Evolutionary conservation across 2,797 vertebrate genomes (phyloP), one percentile per base, ranked within the genome.

Genomic region (Rachycentron canadum): DNA sequence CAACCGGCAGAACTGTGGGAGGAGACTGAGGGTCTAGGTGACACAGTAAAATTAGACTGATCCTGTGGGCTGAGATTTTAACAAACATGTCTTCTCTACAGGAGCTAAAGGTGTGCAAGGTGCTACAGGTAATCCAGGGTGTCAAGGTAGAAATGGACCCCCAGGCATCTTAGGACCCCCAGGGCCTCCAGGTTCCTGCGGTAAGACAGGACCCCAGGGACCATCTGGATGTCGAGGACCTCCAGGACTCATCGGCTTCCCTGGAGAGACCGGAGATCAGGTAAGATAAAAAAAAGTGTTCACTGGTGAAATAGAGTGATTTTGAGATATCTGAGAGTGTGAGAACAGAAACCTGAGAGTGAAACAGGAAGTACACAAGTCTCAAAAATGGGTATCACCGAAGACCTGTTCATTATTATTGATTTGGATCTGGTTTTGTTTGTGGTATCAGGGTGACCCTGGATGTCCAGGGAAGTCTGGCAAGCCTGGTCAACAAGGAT

Each of bases 61-160:
- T 49, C 3, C 41, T 2, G 19, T 19, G 40, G 7, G 0, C 23
- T 36, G 30, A 50, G 25, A 16, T 17, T 28, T 57, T n/a, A 41
- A 76, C 6, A 28, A 45, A 56, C 30, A 36, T 2, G 0, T 50
- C 19, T 64, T 74, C 23, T 76, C 43, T 21, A 57, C 71, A 95
- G 95, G 95, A 74, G 71, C 25, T 58, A 93, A 93, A 83, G 95
- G 94, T 41, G 1, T 23, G 0, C 61, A 0, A 21, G 94, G 94
- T 23, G 5, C 7, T 13, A 2, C 8, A 0, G 94, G 94, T 19
- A 65, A 30, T 0, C 47, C 84, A 17, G 95, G 94, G 2, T 69
- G 21, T 73, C 41, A 63, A 4, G 94, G 95, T 1, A n/a, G 2
- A 5, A 2, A 26, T 1, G 93, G 94, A 61, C 65, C 77, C 21